These are phyloP conservation scores for Carassius gibelio DNA, from an alignment of 2,113 vertebrate species.

Conservation along the genomic window DNA sequence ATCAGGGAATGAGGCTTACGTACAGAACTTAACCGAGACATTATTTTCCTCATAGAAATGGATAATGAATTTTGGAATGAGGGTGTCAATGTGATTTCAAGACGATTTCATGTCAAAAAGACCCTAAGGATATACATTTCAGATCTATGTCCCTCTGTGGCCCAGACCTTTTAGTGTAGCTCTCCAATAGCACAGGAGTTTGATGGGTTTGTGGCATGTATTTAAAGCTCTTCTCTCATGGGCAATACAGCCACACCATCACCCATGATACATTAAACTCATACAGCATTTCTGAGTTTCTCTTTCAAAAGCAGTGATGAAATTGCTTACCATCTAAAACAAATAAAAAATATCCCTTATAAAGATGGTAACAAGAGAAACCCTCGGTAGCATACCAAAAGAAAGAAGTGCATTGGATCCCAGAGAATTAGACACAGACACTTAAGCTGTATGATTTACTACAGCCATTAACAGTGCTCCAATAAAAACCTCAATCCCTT, in stretches of 20 bases:
- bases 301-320: background rate
- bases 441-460: constrained; percentile 18
- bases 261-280: background rate
- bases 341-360: no score
- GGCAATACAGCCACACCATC: background rate
- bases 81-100: background rate
- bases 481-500: background rate
- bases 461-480: constrained; percentile 17
- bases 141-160: no score
- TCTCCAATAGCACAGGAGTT: background rate
- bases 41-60: no score
- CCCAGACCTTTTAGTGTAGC: background rate
- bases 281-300: background rate
- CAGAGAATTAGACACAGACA: constrained; percentile 26
- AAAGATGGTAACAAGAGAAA: background rate
- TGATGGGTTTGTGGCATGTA: constrained; percentile 3
- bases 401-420: background rate
- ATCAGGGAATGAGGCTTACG: no score
- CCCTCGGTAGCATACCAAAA: background rate
- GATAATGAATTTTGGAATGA: no score
- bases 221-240: background rate
- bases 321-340: no score
- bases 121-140: background rate
- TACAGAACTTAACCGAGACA: no score
- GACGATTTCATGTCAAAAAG: background rate